Conservation (phyloP, 2,113 vertebrate species). For the Seriola quinqueradiata region DNA sequence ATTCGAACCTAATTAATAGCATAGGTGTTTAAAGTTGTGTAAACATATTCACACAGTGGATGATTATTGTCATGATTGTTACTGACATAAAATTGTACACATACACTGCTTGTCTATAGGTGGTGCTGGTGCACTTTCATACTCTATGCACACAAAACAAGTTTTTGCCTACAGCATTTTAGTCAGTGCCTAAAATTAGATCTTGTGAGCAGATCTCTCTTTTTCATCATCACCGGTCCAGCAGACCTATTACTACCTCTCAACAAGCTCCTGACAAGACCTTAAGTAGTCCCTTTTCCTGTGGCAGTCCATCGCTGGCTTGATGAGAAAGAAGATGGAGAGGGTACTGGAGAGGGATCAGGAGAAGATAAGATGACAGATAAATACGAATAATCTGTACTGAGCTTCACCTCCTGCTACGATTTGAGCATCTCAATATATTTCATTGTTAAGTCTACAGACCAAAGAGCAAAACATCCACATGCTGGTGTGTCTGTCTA, state of each 20-base stretch:
- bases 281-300: constrained; percentile 42
- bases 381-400: constrained; percentile 1
- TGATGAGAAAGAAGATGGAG: constrained; percentile 36
- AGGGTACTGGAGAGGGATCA: not conserved
- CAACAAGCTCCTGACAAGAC: constrained; percentile 59
- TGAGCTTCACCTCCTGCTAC: not conserved
- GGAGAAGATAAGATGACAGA: constrained; percentile 19
- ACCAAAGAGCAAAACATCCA: not conserved
- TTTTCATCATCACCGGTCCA: constrained; percentile 56
- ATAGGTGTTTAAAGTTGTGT: not conserved
- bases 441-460: not conserved
- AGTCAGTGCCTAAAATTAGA: constrained; percentile 59
- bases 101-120: constrained; percentile 48
- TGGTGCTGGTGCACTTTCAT: constrained; percentile 70
- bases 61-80: not conserved
- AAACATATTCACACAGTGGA: not conserved
- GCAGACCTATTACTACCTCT: constrained; percentile 52
- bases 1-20: not conserved
- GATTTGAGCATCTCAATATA: not conserved
- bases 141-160: constrained; percentile 18
- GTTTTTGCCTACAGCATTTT: constrained; percentile 49
- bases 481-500: not conserved
- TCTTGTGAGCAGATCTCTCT: constrained; percentile 63
- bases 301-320: constrained; percentile 45
- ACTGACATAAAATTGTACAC: not conserved